Percentiles rank a stretch among this genome's conserved stretches.
phyloP scores from a whole-genome alignment of 2,797 vertebrate species.

The Rhinogobio ventralis region DNA sequence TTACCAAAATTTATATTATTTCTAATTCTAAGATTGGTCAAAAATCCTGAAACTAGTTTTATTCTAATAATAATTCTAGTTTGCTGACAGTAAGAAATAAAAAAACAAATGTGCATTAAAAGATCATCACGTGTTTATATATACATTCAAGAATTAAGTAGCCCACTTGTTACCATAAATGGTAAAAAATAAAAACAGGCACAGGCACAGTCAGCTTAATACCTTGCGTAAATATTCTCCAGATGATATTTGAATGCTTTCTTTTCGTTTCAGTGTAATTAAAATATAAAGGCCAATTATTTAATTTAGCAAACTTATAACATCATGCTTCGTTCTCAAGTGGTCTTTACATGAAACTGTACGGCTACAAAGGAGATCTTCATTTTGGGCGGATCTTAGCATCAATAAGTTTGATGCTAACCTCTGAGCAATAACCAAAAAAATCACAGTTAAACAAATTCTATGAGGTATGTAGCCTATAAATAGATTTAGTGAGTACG shows the following conservation, averaged over 20 bases:
- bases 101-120: neutral
- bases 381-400: neutral
- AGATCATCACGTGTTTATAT: neutral
- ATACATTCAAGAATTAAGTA: neutral
- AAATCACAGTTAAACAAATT: neutral
- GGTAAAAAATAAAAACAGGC: neutral
- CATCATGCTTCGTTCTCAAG: neutral
- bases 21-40: neutral
- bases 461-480: neutral
- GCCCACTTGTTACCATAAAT: no score
- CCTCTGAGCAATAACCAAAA: neutral
- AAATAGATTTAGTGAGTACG: conserved; percentile 17
- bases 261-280: neutral
- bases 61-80: neutral
- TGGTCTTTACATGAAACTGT: neutral
- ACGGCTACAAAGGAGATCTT: neutral
- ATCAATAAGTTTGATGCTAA: neutral
- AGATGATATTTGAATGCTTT: neutral
- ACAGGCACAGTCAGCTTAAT: neutral
- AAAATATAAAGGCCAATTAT: neutral
- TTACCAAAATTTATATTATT: neutral
- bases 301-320: neutral
- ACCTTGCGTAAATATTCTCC: neutral
- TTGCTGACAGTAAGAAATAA: neutral
- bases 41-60: neutral